Conservation (phyloP, 1,140 invertebrate species). For the Anagrus nilaparvatae region DNA sequence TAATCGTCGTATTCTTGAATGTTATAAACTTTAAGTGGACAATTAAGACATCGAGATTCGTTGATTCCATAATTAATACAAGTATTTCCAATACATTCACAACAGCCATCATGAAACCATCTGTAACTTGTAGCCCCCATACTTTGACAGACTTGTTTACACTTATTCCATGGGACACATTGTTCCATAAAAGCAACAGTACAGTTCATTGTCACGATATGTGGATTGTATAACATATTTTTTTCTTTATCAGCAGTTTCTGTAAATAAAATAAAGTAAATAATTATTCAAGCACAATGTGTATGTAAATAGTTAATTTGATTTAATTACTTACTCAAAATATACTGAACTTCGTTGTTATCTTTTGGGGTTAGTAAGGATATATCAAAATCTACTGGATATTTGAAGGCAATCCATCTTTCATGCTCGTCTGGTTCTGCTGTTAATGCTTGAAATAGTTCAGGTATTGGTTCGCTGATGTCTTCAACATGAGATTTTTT, state of each 20-base stretch:
- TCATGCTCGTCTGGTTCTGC: slow-evolving; percentile 56
- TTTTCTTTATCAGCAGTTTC: background rate
- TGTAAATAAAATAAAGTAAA: slow-evolving; percentile 1
- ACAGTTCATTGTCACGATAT: slow-evolving; percentile 63
- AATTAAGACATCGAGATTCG: slow-evolving; percentile 51
- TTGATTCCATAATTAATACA: slow-evolving; percentile 85
- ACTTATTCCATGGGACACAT: slow-evolving; percentile 80
- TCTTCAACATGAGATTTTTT: slow-evolving; percentile 76
- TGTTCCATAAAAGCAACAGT: slow-evolving; percentile 81
- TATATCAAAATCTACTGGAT: slow-evolving; percentile 54
- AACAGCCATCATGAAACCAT: slow-evolving; percentile 90
- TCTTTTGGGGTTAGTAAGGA: slow-evolving; percentile 25
- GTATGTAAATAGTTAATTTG: background rate
- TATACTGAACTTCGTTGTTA: slow-evolving; percentile 51
- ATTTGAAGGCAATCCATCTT: slow-evolving; percentile 62
- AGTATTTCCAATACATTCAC: slow-evolving; percentile 77
- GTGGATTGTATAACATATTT: slow-evolving; percentile 31
- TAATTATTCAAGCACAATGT: too few relatives aligned
- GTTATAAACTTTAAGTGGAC: slow-evolving; percentile 17
- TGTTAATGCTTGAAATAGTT: slow-evolving; percentile 67
- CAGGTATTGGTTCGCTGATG: slow-evolving; percentile 60
- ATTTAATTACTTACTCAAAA: slow-evolving; percentile 44
- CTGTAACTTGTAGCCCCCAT: slow-evolving; percentile 61
- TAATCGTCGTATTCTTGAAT: slow-evolving; percentile 24
- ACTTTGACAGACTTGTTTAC: slow-evolving; percentile 62